Conservation (phyloP, 92 coral and sea anemone species). For the Montipora capitata region DNA sequence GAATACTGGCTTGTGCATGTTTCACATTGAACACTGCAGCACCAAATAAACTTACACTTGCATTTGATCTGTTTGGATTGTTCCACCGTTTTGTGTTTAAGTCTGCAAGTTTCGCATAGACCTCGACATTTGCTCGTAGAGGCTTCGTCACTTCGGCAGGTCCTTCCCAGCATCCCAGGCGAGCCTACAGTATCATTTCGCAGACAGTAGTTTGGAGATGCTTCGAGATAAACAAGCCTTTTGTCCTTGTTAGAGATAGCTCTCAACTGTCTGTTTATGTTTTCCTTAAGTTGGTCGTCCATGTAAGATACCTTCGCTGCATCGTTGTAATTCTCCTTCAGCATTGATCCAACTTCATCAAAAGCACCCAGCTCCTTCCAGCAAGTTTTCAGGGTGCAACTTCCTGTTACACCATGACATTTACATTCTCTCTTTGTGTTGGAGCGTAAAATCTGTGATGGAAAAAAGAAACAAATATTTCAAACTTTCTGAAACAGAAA, state of each 20-base stretch:
- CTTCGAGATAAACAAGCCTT: conserved; percentile 73
- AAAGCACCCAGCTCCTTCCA: conserved; percentile 80
- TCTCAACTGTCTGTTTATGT: conserved; percentile 42
- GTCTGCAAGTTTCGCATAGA: conserved; percentile 79
- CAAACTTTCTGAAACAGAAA: no score
- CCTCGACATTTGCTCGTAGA: conserved; percentile 59
- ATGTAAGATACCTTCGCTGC: conserved; percentile 65
- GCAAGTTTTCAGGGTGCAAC: conserved; percentile 86
- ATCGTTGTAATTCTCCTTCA: conserved; percentile 72
- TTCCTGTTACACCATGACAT: conserved; percentile 91
- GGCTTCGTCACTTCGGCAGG: conserved; percentile 73
- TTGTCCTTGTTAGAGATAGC: conserved; percentile 65
- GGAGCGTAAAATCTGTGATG: conserved; percentile 76
- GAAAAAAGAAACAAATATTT: no score
- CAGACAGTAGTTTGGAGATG: conserved; percentile 94
- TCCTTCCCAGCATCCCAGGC: conserved; percentile 88
- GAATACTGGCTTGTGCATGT: conserved; percentile 49
- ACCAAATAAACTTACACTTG: conserved; percentile 92
- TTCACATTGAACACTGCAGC: conserved; percentile 85
- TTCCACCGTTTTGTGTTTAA: conserved; percentile 22
- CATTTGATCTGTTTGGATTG: conserved; percentile 67
- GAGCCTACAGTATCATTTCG: conserved; percentile 69
- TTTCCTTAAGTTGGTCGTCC: conserved; percentile 55
- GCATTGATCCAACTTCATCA: conserved; percentile 72
- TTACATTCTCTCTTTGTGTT: conserved; percentile 80